Evolutionary conservation across 2,888 invertebrate genomes (phyloP).

Genomic region (Brachyopa scutellaris): DNA sequence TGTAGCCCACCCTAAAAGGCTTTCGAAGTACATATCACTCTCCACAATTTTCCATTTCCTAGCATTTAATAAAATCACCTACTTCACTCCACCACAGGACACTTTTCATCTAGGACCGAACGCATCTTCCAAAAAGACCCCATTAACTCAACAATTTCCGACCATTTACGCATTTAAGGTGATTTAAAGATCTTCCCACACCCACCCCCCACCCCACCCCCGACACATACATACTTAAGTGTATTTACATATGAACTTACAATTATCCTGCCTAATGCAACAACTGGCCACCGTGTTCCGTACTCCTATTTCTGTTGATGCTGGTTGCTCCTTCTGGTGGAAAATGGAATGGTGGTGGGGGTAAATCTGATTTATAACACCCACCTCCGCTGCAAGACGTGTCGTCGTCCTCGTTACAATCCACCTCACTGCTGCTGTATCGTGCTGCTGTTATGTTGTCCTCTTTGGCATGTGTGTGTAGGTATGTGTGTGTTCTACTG

Average conservation of each 20-base stretch:
- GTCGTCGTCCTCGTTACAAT: slow-evolving; percentile 40
- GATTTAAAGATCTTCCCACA: too few relatives aligned
- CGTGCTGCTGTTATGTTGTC: neutral
- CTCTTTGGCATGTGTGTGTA: slow-evolving; percentile 8
- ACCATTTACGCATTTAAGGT: too few relatives aligned
- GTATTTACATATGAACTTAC: slow-evolving; percentile 6
- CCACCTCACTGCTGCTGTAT: slow-evolving; percentile 21
- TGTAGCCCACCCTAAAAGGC: too few relatives aligned
- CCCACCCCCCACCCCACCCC: too few relatives aligned
- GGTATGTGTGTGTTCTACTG: slow-evolving; percentile 25
- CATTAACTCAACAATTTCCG: too few relatives aligned
- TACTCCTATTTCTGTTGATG: slow-evolving; percentile 11
- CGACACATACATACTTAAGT: neutral
- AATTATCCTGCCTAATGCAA: slow-evolving; percentile 27
- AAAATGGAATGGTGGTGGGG: slow-evolving; percentile 29
- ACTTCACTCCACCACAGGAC: too few relatives aligned
- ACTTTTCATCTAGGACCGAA: too few relatives aligned
- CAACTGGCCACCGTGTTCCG: slow-evolving; percentile 13
- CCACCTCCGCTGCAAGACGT: slow-evolving; percentile 16
- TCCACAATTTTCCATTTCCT: too few relatives aligned
- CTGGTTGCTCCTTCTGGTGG: slow-evolving; percentile 13
- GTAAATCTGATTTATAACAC: slow-evolving; percentile 51
- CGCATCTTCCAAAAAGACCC: too few relatives aligned
- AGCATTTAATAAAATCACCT: too few relatives aligned
- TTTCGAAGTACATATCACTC: too few relatives aligned